A percentile compares a stretch with the other conserved stretches of the same genome.
phyloP scores from a whole-genome alignment of 2,888 invertebrate genomes.

The Ferrisia virgata region DNA sequence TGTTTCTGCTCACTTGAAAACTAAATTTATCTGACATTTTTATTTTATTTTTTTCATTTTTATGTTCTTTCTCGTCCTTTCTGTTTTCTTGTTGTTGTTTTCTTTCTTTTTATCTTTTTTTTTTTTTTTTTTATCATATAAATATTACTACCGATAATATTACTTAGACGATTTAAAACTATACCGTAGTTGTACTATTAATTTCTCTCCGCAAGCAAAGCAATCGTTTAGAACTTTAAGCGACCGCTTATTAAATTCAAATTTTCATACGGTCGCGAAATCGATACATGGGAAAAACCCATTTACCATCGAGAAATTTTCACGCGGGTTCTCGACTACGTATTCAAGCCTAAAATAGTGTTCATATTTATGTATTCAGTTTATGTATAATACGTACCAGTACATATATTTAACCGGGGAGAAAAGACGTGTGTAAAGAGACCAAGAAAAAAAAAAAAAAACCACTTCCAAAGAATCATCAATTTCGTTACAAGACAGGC shows the following conservation, averaged over 20 bases:
- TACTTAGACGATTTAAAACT: background rate
- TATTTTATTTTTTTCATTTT: background rate
- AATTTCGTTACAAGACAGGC: conserved; percentile 22
- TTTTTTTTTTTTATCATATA: background rate
- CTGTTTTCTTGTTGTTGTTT: background rate
- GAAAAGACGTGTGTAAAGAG: background rate
- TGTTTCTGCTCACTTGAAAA: conserved; percentile 15
- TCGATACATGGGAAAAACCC: background rate
- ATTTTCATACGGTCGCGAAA: background rate
- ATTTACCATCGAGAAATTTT: background rate
- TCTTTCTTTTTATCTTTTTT: background rate
- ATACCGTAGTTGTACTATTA: background rate
- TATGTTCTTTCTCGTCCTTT: background rate
- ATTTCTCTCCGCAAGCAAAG: background rate
- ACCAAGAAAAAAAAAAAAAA: background rate
- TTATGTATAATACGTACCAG: background rate
- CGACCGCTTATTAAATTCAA: conserved; percentile 23
- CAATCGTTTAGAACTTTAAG: conserved; percentile 16
- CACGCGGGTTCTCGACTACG: conserved; percentile 7
- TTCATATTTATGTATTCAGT: too few species aligned
- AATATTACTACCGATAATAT: background rate
- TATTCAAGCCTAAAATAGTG: background rate
- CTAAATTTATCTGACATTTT: background rate
- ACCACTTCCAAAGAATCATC: background rate
- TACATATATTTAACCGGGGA: background rate